Percentiles rank a stretch among this genome's conserved stretches.
These are phyloP conservation scores for Pontoporia blainvillei DNA, from an alignment of 2,113 vertebrate genomes.

Conservation along the genomic window DNA sequence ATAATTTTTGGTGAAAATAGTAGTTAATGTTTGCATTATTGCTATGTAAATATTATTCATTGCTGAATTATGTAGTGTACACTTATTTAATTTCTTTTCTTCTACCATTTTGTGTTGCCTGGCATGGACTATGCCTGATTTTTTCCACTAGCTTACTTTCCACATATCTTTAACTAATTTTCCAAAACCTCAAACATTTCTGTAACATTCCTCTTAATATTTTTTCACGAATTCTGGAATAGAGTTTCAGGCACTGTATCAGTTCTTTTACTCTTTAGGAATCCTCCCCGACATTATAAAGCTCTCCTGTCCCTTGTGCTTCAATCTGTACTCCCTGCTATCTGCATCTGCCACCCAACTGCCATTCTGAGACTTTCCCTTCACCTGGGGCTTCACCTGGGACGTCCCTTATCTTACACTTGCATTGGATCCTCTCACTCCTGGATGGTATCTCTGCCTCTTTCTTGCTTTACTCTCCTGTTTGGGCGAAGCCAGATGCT, in stretches of 20 bases:
- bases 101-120: neutral
- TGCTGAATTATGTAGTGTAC: neutral
- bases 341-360: neutral
- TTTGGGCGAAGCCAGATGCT: neutral
- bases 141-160: neutral
- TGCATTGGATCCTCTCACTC: neutral
- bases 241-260: neutral
- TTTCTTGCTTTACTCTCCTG: neutral
- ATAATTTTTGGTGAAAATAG: neutral
- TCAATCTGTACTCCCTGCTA: neutral
- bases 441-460: neutral
- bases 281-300: neutral
- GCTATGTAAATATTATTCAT: neutral
- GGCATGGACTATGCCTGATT: neutral
- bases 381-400: neutral
- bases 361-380: neutral
- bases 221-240: neutral
- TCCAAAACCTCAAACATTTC: neutral
- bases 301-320: neutral
- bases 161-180: neutral
- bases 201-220: neutral
- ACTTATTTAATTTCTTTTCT: neutral
- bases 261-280: neutral
- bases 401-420: neutral
- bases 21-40: neutral